Evolutionary conservation across 2,797 vertebrate genomes (phyloP).

Genomic region (Notolabrus celidotus): DNA sequence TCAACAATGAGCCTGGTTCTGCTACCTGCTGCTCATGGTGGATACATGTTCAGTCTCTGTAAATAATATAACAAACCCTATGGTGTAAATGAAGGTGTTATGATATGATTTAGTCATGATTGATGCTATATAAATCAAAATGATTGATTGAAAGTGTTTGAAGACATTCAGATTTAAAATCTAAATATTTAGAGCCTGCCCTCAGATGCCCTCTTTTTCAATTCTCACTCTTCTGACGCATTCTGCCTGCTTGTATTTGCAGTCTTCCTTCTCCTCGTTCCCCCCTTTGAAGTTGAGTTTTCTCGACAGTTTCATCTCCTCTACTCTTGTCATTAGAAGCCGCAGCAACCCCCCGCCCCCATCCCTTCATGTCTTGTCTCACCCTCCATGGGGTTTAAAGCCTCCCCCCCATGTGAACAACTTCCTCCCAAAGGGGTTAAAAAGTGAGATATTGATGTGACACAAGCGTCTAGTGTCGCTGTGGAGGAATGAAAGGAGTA

Average conservation of each 20-base stretch:
- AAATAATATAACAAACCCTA: no score
- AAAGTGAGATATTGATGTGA: conserved; percentile 60
- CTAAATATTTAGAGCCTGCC: conserved; percentile 16
- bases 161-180: conserved; percentile 19
- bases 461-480: conserved; percentile 51
- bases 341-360: conserved; percentile 9
- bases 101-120: background rate
- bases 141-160: conserved; percentile 11
- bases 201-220: conserved; percentile 32
- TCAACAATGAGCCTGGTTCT: no score
- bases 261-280: conserved; percentile 44
- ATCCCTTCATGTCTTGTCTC: conserved; percentile 46
- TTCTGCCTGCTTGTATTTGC: conserved; percentile 38
- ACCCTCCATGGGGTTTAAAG: conserved; percentile 41
- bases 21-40: no score
- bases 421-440: conserved; percentile 31
- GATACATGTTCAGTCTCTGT: no score
- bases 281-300: conserved; percentile 69
- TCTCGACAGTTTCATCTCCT: conserved; percentile 58
- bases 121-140: background rate
- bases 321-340: conserved; percentile 65
- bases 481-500: conserved; percentile 48
- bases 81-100: background rate
- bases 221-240: conserved; percentile 49
- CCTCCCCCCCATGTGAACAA: conserved; percentile 63